Percentiles rank a stretch among this genome's conserved stretches.
Evolutionary conservation across 2,797 vertebrate species (phyloP).

Genomic region (Siniperca scherzeri): DNA sequence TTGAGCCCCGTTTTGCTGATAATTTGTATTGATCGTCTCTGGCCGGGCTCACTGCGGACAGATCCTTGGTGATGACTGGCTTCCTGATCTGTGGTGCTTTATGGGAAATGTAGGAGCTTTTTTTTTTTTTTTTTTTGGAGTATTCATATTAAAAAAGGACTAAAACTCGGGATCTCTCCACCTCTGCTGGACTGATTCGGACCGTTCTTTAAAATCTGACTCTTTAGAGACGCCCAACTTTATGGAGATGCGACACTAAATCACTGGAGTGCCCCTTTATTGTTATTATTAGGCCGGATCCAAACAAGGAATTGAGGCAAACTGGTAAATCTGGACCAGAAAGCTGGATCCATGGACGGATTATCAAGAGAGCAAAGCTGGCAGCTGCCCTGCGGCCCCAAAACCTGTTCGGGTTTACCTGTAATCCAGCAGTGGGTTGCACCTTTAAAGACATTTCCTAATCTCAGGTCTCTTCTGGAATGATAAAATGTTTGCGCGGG

Average conservation of each 20-base stretch:
- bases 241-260: background rate
- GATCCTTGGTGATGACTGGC: background rate
- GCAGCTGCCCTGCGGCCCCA: background rate
- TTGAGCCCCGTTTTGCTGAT: too few species aligned
- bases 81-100: background rate
- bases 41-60: background rate
- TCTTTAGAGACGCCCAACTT: too few species aligned
- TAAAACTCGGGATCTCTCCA: background rate
- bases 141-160: too few species aligned
- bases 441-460: too few species aligned
- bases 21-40: too few species aligned
- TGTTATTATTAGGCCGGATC: too few species aligned
- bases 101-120: background rate
- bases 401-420: background rate
- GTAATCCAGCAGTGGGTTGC: background rate
- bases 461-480: background rate
- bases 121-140: too few species aligned
- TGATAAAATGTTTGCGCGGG: background rate
- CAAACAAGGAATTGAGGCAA: background rate
- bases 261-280: background rate
- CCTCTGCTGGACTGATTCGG: background rate
- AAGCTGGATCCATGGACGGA: background rate
- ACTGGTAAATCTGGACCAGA: conserved; percentile 14
- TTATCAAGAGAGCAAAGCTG: background rate
- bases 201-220: background rate